Conservation (phyloP, 2,797 vertebrate species). For the Babyrousa celebensis region DNA sequence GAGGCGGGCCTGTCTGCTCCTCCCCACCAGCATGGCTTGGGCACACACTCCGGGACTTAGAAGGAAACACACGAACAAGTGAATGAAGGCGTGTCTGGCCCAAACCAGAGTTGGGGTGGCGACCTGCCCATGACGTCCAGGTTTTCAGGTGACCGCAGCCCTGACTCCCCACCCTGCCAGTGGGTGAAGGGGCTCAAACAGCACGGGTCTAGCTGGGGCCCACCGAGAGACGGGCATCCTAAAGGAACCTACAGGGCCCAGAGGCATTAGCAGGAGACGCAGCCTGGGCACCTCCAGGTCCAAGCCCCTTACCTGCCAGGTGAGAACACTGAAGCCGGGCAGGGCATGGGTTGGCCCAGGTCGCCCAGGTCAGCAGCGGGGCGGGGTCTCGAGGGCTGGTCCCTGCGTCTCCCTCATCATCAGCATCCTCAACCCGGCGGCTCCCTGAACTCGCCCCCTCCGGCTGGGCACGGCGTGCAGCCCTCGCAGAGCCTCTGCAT, state of each 20-base stretch:
- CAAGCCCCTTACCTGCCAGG: background rate
- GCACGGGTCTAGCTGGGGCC: accelerated
- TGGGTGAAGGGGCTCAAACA: accelerated
- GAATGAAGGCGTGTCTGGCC: accelerated
- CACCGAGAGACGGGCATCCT: accelerated
- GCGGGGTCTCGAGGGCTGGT: accelerated
- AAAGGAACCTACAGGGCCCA: background rate
- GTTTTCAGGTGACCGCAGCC: accelerated
- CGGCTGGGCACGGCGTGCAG: accelerated
- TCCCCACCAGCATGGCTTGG: accelerated
- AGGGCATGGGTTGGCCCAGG: background rate
- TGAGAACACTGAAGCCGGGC: background rate
- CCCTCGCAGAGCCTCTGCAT: accelerated
- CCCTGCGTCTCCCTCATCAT: too few relatives aligned
- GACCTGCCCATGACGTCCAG: accelerated
- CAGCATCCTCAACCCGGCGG: accelerated
- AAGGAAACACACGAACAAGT: accelerated
- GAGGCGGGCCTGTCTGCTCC: accelerated
- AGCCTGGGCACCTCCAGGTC: background rate
- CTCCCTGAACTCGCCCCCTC: accelerated
- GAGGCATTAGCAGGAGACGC: background rate
- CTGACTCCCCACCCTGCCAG: accelerated
- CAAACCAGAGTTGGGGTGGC: accelerated
- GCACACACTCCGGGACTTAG: accelerated
- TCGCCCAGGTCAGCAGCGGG: background rate